A percentile compares a stretch with the other conserved stretches of the same genome.
These are phyloP conservation scores for Pedetes capensis DNA, from an alignment of 2,113 vertebrate genomes.

Conservation along the genomic window DNA sequence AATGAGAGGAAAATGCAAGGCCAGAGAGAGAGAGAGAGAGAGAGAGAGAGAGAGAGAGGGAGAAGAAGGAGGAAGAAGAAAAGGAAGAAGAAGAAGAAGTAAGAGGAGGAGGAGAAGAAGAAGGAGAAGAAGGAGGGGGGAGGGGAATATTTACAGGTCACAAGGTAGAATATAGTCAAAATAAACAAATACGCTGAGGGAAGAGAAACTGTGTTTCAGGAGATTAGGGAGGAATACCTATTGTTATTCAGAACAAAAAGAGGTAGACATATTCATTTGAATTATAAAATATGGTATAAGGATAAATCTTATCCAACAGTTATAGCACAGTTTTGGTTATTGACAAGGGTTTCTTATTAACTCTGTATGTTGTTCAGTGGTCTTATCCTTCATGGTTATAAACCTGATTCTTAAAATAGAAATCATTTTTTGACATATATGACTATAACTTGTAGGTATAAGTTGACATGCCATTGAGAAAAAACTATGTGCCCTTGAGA, in stretches of 20 bases:
- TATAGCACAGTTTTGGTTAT: neutral
- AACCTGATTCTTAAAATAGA: neutral
- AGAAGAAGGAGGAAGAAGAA: no score
- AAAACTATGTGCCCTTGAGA: neutral
- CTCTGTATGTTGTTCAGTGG: neutral
- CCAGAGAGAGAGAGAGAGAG: no score
- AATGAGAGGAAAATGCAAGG: neutral
- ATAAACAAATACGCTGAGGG: neutral
- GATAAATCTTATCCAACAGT: neutral
- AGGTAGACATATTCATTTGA: neutral
- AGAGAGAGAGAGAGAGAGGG: no score
- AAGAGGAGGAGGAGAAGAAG: no score
- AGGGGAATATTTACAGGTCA: no score
- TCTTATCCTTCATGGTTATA: neutral
- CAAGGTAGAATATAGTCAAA: neutral
- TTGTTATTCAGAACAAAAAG: neutral
- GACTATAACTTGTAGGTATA: neutral
- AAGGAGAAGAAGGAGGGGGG: no score
- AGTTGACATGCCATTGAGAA: neutral
- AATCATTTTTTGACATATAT: slow-evolving; percentile 3
- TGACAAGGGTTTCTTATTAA: neutral
- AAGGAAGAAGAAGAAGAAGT: no score
- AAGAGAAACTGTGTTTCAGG: neutral
- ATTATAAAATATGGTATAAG: neutral
- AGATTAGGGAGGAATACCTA: neutral